Evolutionary conservation across 1,140 invertebrate species (phyloP).

Genomic region (Pogonognathellus flavescens): DNA sequence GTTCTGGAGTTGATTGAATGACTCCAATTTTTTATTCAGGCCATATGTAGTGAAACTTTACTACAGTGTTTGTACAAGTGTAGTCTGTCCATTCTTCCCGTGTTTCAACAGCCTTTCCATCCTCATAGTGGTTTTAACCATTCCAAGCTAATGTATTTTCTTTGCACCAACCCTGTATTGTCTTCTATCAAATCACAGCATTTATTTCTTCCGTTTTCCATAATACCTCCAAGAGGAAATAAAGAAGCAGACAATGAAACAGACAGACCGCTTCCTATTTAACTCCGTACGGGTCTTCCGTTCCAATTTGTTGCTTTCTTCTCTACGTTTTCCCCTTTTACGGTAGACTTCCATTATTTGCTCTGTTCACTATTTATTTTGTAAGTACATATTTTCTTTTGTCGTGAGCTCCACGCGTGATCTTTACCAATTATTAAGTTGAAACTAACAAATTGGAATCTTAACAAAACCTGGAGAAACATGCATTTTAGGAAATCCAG

Average conservation of each 20-base stretch:
- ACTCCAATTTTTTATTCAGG: slow-evolving; percentile 40
- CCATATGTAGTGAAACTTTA: neutral
- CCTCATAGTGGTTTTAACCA: neutral
- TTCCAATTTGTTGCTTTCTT: neutral
- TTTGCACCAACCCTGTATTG: neutral
- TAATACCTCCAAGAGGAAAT: neutral
- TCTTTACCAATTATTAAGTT: too few species aligned
- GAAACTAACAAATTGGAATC: too few species aligned
- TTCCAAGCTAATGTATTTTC: neutral
- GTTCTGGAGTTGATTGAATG: slow-evolving; percentile 30
- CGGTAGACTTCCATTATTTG: neutral
- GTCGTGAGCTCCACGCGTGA: too few species aligned
- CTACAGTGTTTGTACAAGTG: too few species aligned
- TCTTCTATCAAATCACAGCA: neutral
- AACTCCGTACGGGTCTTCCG: neutral
- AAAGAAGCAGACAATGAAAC: neutral
- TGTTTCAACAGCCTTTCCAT: neutral
- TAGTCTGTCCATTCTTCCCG: neutral
- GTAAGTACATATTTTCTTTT: neutral
- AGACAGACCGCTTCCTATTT: neutral
- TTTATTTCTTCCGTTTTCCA: slow-evolving; percentile 20
- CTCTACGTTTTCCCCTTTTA: neutral
- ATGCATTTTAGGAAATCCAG: too few species aligned
- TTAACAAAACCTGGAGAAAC: too few species aligned
- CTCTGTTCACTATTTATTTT: neutral